phyloP scores from a whole-genome alignment of 2,797 vertebrate species.

The Anolis apletophallus region DNA sequence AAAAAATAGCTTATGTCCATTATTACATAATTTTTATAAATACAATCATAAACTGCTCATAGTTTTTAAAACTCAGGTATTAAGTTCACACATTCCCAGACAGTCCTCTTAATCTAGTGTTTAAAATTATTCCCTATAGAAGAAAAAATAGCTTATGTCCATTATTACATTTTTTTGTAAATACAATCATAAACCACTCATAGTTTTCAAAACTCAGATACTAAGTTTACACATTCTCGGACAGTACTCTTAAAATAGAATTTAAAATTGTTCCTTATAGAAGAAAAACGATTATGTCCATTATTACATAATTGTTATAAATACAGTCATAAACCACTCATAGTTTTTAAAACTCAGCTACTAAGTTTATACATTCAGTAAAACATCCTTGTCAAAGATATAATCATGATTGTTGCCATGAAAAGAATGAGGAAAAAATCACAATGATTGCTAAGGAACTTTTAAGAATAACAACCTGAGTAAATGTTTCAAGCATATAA shows the following conservation, averaged over 20 bases:
- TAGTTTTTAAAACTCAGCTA: background rate
- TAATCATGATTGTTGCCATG: background rate
- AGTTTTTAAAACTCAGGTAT: background rate
- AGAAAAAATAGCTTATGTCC: background rate
- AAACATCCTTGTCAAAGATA: background rate
- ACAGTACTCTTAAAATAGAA: background rate
- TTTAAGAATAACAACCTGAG: background rate
- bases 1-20: background rate
- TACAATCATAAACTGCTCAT: background rate
- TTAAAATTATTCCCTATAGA: too few relatives aligned
- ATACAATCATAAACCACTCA: background rate
- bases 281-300: background rate
- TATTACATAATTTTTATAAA: background rate
- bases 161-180: background rate
- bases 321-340: background rate
- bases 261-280: too few relatives aligned
- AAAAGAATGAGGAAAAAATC: background rate
- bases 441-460: background rate
- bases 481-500: background rate
- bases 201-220: background rate
- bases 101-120: too few relatives aligned
- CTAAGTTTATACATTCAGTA: background rate
- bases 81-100: too few relatives aligned
- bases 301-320: background rate
- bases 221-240: too few relatives aligned